Evolutionary conservation across 1,140 invertebrate genomes (phyloP).

Genomic region (Brachystomella parvula): DNA sequence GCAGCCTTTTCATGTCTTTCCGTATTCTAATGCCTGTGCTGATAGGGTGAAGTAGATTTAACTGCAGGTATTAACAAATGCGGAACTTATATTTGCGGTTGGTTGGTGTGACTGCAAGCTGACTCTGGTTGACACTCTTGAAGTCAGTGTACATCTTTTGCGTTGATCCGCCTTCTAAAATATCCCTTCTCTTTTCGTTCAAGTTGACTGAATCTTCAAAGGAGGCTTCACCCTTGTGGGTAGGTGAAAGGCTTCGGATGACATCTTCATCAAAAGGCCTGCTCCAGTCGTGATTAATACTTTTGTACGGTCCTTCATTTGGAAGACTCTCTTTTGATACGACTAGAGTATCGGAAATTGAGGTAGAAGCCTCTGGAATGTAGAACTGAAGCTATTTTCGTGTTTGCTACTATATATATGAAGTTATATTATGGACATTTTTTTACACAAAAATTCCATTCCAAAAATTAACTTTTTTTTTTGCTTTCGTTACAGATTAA

Average conservation of each 20-base stretch:
- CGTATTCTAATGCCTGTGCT: no score
- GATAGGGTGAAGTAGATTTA: no score
- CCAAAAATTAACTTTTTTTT: not conserved
- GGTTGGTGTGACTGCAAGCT: not conserved
- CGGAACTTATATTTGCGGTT: not conserved
- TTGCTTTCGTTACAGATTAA: conserved; percentile 27
- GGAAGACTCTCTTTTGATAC: not conserved
- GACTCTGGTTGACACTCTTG: not conserved
- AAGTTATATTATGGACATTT: no score
- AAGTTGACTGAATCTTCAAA: not conserved
- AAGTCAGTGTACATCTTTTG: not conserved
- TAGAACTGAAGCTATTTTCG: no score
- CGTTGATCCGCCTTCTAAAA: not conserved
- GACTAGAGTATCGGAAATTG: not conserved
- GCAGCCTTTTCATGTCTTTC: no score
- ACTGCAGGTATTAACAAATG: no score
- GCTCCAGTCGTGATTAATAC: not conserved
- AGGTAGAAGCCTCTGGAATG: no score
- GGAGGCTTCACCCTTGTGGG: not conserved
- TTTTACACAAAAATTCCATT: not conserved
- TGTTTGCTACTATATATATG: no score
- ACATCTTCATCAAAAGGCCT: conserved; percentile 4
- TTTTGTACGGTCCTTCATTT: no score
- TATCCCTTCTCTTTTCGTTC: not conserved
- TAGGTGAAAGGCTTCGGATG: not conserved